Evolutionary conservation across 2,797 vertebrate species (phyloP), one percentile per base, ranked within the genome.

Genomic region (Spinus olivaceus): DNA sequence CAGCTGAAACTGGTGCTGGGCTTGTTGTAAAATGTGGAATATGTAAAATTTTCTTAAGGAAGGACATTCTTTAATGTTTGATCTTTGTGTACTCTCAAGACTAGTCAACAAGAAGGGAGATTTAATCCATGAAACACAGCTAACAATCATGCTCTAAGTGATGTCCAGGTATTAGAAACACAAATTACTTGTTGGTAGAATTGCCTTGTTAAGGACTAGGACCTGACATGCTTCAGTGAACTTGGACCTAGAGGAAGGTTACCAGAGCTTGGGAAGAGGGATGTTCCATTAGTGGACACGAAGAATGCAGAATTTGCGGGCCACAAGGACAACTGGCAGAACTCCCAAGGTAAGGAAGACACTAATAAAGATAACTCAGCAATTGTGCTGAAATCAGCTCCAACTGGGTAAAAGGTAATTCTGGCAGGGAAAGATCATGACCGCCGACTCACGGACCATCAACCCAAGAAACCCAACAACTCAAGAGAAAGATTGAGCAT

Each of bases 371-470:
- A 46, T 30, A 83, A 47, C 59, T 78, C 72, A 71, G 51, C 51
- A 83, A n/a, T 28, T 78, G 22, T 65, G 51, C 46, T 78, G 46
- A 59, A 78, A 78, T 59, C 39, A 35, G 19, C 18, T 83, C 65
- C 46, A 47, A 21, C 12, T 65, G 33, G 39, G 30, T 53, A 24
- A 72, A 71, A 83, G 39, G 65, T 41, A 35, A 18, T 65, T 47
- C 72, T 28, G 19, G 8, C 59, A 41, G 19, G 22, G 39, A 64
- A 12, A 78, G 24, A 64, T 53, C 41, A 39, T 19, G 46, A 41
- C 30, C 0, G 1, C 30, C 2, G 0, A 51, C 33, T 71, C 37
- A 32, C 0, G 3, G 65, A 59, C 51, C 44, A 25, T 56, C 6
- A 2, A 65, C 46, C 22, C 46, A 90, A 83, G 51, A 83, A 90